A percentile compares a stretch with the other conserved stretches of the same genome.
Evolutionary conservation across 2,797 vertebrate genomes (phyloP).

Genomic region (Champsocephalus esox): DNA sequence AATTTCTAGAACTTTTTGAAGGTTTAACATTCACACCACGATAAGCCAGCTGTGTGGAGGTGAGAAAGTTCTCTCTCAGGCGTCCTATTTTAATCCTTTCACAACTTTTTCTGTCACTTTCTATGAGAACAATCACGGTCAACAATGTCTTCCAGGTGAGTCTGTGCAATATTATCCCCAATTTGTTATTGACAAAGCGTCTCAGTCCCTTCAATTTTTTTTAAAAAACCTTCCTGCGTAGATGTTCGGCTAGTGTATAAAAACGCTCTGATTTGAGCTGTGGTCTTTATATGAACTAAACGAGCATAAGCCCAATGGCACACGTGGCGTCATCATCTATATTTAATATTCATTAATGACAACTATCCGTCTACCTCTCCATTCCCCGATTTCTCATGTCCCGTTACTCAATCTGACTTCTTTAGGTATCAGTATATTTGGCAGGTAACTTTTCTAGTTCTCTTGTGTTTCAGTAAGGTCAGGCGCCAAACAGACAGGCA

Average conservation of each 20-base stretch:
- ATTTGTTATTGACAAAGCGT: no score
- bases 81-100: no score
- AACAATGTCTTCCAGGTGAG: not conserved
- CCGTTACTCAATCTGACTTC: not conserved
- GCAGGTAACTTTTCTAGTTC: constrained; percentile 2
- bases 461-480: constrained; percentile 33
- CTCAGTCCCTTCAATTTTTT: no score
- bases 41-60: not conserved
- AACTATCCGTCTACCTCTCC: not conserved
- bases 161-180: no score
- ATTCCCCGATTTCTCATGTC: not conserved
- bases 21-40: not conserved
- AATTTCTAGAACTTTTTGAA: not conserved
- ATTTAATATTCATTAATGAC: no score
- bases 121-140: not conserved
- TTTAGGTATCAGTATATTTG: constrained; percentile 13
- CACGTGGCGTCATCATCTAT: no score
- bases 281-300: no score
- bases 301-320: no score
- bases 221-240: no score
- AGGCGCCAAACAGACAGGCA: not conserved
- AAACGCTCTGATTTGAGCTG: no score
- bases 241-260: no score
- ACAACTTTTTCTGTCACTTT: not conserved
- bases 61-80: no score